phyloP scores from a whole-genome alignment of 2,888 invertebrate genomes.

The Scaptomyza caliginosa region DNA sequence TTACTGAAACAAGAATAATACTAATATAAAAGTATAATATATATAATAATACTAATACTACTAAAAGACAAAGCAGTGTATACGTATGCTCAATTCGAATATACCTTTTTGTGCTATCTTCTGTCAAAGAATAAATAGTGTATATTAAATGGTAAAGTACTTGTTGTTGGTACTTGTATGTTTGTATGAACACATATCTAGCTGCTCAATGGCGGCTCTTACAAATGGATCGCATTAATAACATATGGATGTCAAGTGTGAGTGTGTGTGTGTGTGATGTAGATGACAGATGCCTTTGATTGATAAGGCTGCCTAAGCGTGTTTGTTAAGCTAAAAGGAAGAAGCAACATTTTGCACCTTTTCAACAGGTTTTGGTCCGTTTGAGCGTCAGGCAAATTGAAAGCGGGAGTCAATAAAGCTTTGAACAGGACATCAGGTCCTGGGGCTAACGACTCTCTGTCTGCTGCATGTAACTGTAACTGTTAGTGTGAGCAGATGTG shows the following conservation, averaged over 20 bases:
- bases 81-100: not conserved
- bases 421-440: slow-evolving; percentile 49
- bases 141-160: not conserved
- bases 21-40: too few relatives aligned
- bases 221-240: slow-evolving; percentile 71
- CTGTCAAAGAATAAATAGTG: not conserved
- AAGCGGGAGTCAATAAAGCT: slow-evolving; percentile 73
- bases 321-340: slow-evolving; percentile 57
- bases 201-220: slow-evolving; percentile 22
- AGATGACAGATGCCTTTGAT: slow-evolving; percentile 67
- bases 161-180: not conserved
- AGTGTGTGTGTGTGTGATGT: slow-evolving; percentile 11
- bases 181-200: not conserved
- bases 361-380: slow-evolving; percentile 68
- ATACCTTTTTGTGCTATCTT: not conserved
- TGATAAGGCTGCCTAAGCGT: slow-evolving; percentile 77
- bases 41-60: too few relatives aligned
- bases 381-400: slow-evolving; percentile 65
- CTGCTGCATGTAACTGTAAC: slow-evolving; percentile 14
- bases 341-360: slow-evolving; percentile 69
- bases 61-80: too few relatives aligned
- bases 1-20: too few relatives aligned
- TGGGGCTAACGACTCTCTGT: slow-evolving; percentile 28
- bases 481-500: slow-evolving; percentile 13
- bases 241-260: slow-evolving; percentile 42